Base-by-base conservation (phyloP, 2,888 invertebrate species). In the Tinea pellionella region DNA sequence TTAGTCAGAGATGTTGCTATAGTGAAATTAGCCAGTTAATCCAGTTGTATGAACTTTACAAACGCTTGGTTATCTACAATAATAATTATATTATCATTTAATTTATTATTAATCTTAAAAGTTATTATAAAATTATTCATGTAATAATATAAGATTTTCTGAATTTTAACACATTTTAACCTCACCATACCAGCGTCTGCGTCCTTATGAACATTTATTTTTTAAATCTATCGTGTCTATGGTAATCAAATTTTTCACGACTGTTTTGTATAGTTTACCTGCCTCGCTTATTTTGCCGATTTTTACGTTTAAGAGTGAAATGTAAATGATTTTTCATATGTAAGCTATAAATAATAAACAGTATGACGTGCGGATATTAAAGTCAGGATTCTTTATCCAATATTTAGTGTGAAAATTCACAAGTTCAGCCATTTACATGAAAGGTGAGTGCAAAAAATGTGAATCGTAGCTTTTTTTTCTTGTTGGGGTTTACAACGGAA, bases 341-440 rank as follows among this genome's bases (percentile, higher is more conserved):
- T 67, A 68, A 73, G 73, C 63, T 65, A 63, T 74, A 69, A 53
- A 12, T 68, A 66, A 63, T 67, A 67, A 65, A 70, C 74, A 68
- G 12, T 72, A 80, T 73, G 71, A 86, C 84, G 83, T 77, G 69
- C 70, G 69, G 68, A 69, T 73, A 73, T 72, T 69, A 67, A 67
- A 75, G 71, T 73, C 82, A 6, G 12, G 18, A n/a, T 24, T 53
- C 11, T 53, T 16, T 6, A 24, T 18, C 4, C 24, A 53, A 24
- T 24, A 24, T 53, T 24, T 24, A 24, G 24, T 12, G 53, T 53
- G 9, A 24, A 24, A 24, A 18, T 24, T 75, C 73, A 72, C 71
- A 71, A 68, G 74, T 77, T 82, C 85, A 85, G 82, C 86, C 86
- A 87, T 86, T 87, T 87, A 87, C 86, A 87, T 85, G 86, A 86